phyloP scores from a whole-genome alignment of 2,113 vertebrate genomes.

The Chrysochloris asiatica region DNA sequence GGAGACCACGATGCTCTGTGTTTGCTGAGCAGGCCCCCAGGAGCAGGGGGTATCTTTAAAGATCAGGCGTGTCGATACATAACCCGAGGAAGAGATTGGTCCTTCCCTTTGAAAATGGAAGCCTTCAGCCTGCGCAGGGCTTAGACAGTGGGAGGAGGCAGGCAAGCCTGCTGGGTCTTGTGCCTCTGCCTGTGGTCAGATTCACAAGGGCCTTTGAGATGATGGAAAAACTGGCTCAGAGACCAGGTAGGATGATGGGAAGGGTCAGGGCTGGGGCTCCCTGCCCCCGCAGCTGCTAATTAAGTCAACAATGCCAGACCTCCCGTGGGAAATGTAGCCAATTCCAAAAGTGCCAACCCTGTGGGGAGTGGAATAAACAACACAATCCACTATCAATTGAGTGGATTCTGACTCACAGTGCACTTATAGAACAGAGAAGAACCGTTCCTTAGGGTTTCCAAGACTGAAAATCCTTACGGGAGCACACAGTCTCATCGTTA shows the following conservation, averaged over 20 bases:
- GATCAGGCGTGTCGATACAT: conserved; percentile 58
- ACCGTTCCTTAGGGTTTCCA: no score
- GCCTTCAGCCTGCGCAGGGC: conserved; percentile 15
- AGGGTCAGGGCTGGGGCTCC: conserved; percentile 34
- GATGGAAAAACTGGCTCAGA: neutral
- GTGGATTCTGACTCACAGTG: no score
- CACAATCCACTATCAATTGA: no score
- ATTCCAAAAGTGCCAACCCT: neutral
- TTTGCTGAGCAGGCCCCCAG: conserved; percentile 69
- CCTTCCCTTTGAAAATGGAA: conserved; percentile 53
- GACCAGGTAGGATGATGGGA: neutral
- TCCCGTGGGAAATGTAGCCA: neutral
- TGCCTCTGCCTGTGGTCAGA: neutral
- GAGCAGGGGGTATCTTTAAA: conserved; percentile 72
- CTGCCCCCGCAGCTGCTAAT: neutral
- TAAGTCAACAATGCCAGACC: neutral
- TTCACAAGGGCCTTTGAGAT: neutral
- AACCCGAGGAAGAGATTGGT: conserved; percentile 27
- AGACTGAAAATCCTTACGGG: no score
- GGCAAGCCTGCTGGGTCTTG: neutral
- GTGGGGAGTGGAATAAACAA: neutral
- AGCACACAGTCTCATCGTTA: no score
- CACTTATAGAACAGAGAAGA: no score
- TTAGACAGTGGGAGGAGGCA: neutral
- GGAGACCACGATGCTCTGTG: conserved; percentile 22